These are phyloP conservation scores for Dendrophyllia cribrosa DNA, from an alignment of 64 coral and sea anemone species.

Conservation along the genomic window DNA sequence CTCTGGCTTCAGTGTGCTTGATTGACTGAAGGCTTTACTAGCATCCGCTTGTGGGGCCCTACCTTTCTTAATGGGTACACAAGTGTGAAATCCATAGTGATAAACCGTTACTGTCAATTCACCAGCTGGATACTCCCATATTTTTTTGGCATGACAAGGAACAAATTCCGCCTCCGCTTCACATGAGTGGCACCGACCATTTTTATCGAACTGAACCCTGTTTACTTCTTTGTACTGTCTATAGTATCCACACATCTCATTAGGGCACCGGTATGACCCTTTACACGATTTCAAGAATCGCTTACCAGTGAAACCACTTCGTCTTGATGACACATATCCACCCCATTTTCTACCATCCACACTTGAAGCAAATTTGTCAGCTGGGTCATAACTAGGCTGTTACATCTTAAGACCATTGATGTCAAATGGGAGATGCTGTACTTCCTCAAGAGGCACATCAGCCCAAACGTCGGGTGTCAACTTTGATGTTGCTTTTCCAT, in stretches of 20 bases:
- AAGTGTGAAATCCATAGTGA: slow-evolving; percentile 53
- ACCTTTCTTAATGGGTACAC: neutral
- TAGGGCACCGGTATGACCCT: slow-evolving; percentile 57
- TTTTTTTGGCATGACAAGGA: slow-evolving; percentile 63
- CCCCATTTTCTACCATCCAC: slow-evolving; percentile 59
- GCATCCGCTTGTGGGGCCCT: neutral
- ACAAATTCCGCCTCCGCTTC: slow-evolving; percentile 46
- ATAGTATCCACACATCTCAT: slow-evolving; percentile 46
- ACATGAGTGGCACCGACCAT: slow-evolving; percentile 44
- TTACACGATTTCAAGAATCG: slow-evolving; percentile 50
- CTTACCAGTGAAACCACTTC: slow-evolving; percentile 34
- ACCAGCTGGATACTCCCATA: slow-evolving; percentile 54
- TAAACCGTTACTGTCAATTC: slow-evolving; percentile 49
- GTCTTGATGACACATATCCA: slow-evolving; percentile 54
- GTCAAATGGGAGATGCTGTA: slow-evolving; percentile 58
- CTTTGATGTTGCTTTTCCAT: neutral
- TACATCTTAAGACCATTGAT: slow-evolving; percentile 50
- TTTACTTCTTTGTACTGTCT: slow-evolving; percentile 48
- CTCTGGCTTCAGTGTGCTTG: slow-evolving; percentile 48
- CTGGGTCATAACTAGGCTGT: slow-evolving; percentile 36
- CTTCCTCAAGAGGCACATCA: slow-evolving; percentile 53
- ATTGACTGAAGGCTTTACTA: neutral
- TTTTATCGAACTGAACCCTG: slow-evolving; percentile 66
- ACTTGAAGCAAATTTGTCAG: slow-evolving; percentile 59
- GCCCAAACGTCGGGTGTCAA: slow-evolving; percentile 35